These are phyloP conservation scores for Mycteria americana DNA, from an alignment of 2,797 vertebrate species.

Conservation along the genomic window DNA sequence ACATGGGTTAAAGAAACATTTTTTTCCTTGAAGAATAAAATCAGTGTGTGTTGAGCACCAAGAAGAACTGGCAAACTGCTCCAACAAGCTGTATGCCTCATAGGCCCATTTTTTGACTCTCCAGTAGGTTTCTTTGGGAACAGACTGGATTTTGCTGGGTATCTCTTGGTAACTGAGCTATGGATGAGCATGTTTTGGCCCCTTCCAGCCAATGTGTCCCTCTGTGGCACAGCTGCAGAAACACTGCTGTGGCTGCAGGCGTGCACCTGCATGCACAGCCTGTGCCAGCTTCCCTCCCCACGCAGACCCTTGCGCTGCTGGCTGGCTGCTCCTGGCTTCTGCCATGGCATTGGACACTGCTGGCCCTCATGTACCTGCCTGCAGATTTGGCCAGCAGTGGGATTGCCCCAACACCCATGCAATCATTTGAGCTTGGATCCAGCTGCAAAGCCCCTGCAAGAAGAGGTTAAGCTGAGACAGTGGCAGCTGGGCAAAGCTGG, in stretches of 20 bases:
- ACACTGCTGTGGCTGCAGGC: neutral
- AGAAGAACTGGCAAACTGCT: neutral
- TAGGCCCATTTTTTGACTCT: neutral
- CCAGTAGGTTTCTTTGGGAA: neutral
- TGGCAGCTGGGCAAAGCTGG: neutral
- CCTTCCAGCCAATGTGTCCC: neutral
- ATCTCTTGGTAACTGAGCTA: neutral
- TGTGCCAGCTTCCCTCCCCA: neutral
- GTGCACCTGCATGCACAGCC: neutral
- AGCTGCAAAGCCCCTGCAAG: neutral
- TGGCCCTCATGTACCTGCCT: neutral
- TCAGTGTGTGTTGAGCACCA: neutral
- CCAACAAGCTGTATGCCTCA: neutral
- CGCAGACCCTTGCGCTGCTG: neutral
- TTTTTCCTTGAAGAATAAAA: neutral
- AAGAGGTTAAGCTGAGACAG: neutral
- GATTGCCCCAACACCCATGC: neutral
- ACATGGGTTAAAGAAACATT: neutral
- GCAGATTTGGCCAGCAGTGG: neutral
- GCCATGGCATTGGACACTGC: neutral
- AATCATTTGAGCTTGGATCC: neutral
- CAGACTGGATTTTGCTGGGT: neutral
- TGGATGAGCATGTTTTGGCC: neutral
- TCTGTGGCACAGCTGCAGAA: neutral
- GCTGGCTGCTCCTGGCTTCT: neutral